phyloP scores from a whole-genome alignment of 2,113 vertebrate species.

The Athene noctua region DNA sequence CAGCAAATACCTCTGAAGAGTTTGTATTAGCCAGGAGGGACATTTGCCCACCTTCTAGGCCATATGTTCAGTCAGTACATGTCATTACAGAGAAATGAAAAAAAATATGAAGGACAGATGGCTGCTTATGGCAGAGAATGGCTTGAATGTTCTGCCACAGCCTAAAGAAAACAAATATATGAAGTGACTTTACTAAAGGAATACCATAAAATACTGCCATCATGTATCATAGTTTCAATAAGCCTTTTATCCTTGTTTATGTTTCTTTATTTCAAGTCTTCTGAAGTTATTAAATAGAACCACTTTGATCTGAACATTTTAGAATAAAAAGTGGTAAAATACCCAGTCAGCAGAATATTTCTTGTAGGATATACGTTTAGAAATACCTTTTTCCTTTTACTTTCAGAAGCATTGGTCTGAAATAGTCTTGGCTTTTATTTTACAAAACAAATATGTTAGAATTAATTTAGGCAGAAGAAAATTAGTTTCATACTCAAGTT shows the following conservation, averaged over 20 bases:
- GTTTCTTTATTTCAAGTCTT: neutral
- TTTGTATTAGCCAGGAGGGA: neutral
- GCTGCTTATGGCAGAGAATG: constrained; percentile 5
- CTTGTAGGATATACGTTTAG: neutral
- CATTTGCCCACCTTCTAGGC: neutral
- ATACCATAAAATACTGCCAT: neutral
- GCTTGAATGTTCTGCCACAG: neutral
- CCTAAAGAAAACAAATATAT: neutral
- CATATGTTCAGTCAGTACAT: neutral
- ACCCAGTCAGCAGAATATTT: neutral
- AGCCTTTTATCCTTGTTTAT: neutral
- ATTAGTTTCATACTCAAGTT: neutral
- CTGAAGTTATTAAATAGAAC: neutral
- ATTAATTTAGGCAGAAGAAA: neutral
- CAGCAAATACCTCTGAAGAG: neutral
- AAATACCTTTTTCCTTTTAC: neutral
- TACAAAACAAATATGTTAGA: neutral
- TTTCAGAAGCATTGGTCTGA: neutral
- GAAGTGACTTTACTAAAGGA: neutral
- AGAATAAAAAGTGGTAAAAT: neutral
- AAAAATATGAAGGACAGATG: constrained; percentile 1
- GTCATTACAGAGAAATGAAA: neutral
- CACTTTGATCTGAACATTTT: neutral
- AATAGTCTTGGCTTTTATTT: neutral
- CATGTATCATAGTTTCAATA: neutral